Evolutionary conservation across 2,113 vertebrate species (phyloP), one percentile per base, ranked within the genome.

Genomic region (Psephotus haematonotus): DNA sequence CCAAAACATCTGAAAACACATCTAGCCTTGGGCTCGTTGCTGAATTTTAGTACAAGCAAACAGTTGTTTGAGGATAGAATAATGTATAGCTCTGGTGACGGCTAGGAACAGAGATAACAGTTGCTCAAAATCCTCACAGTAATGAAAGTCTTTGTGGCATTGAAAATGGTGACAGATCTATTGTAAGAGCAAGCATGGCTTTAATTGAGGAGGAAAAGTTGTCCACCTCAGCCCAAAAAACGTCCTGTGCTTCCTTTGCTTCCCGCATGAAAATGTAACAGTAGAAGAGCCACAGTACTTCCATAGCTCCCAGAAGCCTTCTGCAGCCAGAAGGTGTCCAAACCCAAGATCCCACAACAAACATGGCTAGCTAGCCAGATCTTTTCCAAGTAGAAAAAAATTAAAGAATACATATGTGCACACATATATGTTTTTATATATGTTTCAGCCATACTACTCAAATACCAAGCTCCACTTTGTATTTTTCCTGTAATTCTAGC

Each of bases 1-100:
- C 96, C 90, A 92, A 97, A 91, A 67, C 79, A 95, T 88, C 49
- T 96, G 93, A 96, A 71, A 91, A 85, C 57, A 78, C 83, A 75
- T 44, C 31, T 27, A 72, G 95, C 90, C 81, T 78, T 64, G 24
- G 41, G 47, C 72, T 96, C 12, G 2, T 72, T 93, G 39, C 82
- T 96, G 27, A 80, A 46, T 86, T 63, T 86, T 74, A 91, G 57
- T 69, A 88, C 64, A 97, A 95, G 37, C 17, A n/a, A 63, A 65
- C 55, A 91, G 88, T n/a, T 92, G 49, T 92, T 93, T 84, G 24
- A 75, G 53, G 69, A 41, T 46, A 86, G 39, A 91, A 27, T 7
- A 60, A 24, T 6, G 17, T 1, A 1, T 2, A 68, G 62, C 55
- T 59, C 28, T 28, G 13, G 49, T 76, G 7, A 63, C 11, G 20